phyloP scores from a whole-genome alignment of 2,113 vertebrate genomes.

The Ahaetulla prasina region DNA sequence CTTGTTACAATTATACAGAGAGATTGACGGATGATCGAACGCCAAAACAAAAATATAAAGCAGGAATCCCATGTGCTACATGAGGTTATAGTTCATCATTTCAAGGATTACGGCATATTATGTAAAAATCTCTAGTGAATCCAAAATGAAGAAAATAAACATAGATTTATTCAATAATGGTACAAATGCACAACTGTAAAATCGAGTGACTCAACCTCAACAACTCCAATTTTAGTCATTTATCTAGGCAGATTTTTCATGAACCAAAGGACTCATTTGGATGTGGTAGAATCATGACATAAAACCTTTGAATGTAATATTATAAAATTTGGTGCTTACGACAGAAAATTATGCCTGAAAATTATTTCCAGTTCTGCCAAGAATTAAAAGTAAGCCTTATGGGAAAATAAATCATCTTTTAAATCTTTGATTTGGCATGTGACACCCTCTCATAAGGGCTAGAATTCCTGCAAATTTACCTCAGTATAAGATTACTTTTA shows the following conservation, averaged over 20 bases:
- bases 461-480: neutral
- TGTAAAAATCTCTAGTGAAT: neutral
- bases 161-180: neutral
- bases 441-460: neutral
- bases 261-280: neutral
- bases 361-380: neutral
- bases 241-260: neutral
- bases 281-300: neutral
- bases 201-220: neutral
- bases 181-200: neutral
- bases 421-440: neutral
- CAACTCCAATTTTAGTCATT: neutral
- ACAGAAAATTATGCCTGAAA: neutral
- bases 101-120: neutral
- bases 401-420: neutral
- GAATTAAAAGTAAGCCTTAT: neutral
- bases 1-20: neutral
- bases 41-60: neutral
- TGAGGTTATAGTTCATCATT: neutral
- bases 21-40: neutral
- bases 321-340: neutral
- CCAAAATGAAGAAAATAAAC: neutral
- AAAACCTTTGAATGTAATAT: neutral
- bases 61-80: neutral
- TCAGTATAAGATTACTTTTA: neutral